phyloP scores from a whole-genome alignment of 2,888 invertebrate species.

The Biston betularia region DNA sequence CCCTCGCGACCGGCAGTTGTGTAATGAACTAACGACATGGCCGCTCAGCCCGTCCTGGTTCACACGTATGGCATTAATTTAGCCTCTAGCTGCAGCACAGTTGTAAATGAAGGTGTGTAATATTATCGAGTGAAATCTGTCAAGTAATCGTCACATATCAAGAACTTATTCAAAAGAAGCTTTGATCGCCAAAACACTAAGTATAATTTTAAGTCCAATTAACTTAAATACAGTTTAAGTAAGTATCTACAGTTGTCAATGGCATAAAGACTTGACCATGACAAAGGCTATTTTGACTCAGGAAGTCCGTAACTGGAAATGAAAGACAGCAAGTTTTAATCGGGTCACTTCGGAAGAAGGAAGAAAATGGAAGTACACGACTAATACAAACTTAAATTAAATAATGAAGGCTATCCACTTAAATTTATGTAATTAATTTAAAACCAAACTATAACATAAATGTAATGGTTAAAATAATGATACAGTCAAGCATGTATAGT shows the following conservation, averaged over 20 bases:
- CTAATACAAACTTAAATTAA: slow-evolving; percentile 2
- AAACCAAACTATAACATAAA: not conserved
- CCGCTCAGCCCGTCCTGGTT: slow-evolving; percentile 56
- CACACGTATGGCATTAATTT: slow-evolving; percentile 54
- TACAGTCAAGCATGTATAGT: not conserved
- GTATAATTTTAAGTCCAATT: not conserved
- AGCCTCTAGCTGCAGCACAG: slow-evolving; percentile 10
- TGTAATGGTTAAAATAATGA: not conserved
- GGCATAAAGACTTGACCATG: slow-evolving; percentile 19
- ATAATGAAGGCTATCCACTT: slow-evolving; percentile 6
- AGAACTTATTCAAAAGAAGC: too few species aligned
- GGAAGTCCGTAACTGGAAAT: slow-evolving; percentile 19
- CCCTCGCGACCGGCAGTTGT: slow-evolving; percentile 48
- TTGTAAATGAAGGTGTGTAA: not conserved
- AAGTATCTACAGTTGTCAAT: not conserved
- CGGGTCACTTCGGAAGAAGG: slow-evolving; percentile 25
- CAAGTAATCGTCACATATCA: too few species aligned
- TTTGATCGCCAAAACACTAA: too few species aligned
- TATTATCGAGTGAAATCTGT: too few species aligned
- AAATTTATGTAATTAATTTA: slow-evolving; percentile 3
- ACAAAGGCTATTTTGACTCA: slow-evolving; percentile 6
- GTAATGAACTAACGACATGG: slow-evolving; percentile 38
- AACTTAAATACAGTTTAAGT: not conserved
- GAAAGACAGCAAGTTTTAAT: slow-evolving; percentile 23
- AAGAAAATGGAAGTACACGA: slow-evolving; percentile 20